Evolutionary conservation across 2,113 vertebrate species (phyloP).

Genomic region (Syrmaticus mikado): DNA sequence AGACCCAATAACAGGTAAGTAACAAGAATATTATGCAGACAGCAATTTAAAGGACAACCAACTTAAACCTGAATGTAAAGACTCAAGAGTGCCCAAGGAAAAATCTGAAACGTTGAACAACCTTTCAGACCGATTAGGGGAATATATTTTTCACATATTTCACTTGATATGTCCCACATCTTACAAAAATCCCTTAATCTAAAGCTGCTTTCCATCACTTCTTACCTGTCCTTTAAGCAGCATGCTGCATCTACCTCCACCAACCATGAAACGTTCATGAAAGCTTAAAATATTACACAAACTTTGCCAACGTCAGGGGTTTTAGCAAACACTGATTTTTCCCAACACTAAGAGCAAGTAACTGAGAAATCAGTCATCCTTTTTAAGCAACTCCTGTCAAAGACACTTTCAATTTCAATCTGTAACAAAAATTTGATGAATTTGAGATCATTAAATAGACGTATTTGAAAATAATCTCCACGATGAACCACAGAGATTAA

Average conservation of each 20-base stretch:
- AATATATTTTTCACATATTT: fast-evolving
- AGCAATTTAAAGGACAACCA: neutral
- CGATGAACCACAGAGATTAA: neutral
- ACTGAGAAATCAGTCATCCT: neutral
- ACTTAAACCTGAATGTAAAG: neutral
- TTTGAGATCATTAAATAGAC: neutral
- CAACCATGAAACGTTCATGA: neutral
- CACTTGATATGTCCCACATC: neutral
- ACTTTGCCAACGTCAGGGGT: neutral
- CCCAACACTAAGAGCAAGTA: neutral
- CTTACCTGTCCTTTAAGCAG: neutral
- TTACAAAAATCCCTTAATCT: neutral
- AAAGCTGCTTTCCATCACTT: neutral
- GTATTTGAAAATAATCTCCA: neutral
- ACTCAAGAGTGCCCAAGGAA: neutral
- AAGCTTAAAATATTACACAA: neutral
- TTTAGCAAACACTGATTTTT: neutral
- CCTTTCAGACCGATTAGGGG: neutral
- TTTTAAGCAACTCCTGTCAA: neutral
- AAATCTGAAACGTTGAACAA: neutral
- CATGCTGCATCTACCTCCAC: neutral
- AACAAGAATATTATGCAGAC: neutral
- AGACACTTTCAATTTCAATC: neutral
- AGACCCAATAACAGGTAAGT: neutral
- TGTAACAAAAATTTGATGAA: neutral